Conservation (phyloP, 1,140 invertebrate genomes). For the Callitettix versicolor region DNA sequence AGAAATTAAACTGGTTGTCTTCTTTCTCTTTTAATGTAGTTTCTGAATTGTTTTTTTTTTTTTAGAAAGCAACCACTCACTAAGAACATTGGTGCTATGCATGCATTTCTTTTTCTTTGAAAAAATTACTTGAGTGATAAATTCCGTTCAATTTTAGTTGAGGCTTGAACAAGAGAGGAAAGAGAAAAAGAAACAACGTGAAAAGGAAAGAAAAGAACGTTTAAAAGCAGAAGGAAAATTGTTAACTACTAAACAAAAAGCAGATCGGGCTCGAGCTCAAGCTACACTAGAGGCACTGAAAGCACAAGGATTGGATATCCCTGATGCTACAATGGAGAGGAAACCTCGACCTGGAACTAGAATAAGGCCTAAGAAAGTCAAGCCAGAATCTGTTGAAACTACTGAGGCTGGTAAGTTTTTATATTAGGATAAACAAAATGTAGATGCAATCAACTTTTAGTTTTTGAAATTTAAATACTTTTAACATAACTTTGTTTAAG, state of each 20-base stretch:
- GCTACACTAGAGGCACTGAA: slow-evolving; percentile 79
- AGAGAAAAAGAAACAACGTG: slow-evolving; percentile 85
- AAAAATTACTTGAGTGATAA: no score
- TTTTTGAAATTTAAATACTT: no score
- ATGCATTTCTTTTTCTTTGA: no score
- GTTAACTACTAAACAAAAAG: slow-evolving; percentile 84
- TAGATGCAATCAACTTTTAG: no score
- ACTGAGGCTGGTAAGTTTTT: no score
- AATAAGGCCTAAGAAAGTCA: slow-evolving; percentile 46
- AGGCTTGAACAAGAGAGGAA: slow-evolving; percentile 77
- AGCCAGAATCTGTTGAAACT: slow-evolving; percentile 4
- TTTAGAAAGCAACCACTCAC: no score
- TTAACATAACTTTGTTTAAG: no score
- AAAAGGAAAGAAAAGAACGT: slow-evolving; percentile 87
- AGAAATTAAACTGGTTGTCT: no score
- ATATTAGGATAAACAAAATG: no score
- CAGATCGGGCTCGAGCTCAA: slow-evolving; percentile 75
- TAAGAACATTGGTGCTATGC: no score
- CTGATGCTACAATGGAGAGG: slow-evolving; percentile 60
- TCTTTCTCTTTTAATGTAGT: no score
- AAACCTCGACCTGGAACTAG: slow-evolving; percentile 57
- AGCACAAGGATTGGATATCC: slow-evolving; percentile 61
- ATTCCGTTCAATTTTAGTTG: no score
- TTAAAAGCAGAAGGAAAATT: slow-evolving; percentile 91
- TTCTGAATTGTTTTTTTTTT: not conserved